phyloP scores from a whole-genome alignment of 1,140 invertebrate genomes.

The Phocides pigmalion region DNA sequence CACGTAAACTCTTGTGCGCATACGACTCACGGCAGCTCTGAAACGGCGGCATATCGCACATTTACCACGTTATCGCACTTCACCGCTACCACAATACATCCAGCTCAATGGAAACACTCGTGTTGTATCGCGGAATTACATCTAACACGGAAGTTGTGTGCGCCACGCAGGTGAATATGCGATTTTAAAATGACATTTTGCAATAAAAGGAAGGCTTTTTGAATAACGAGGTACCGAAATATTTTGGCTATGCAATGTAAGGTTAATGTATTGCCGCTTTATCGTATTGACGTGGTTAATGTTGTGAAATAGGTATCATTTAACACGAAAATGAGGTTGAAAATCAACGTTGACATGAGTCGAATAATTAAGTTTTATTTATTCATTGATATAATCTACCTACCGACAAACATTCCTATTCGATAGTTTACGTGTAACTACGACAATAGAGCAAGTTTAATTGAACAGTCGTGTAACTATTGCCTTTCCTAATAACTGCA shows the following conservation, averaged over 20 bases:
- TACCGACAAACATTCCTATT: background rate
- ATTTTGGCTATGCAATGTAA: background rate
- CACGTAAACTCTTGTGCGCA: conserved; percentile 70
- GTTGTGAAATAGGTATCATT: too few species aligned
- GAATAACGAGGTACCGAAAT: background rate
- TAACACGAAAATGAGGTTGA: background rate
- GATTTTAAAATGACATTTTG: conserved; percentile 21
- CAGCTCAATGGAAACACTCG: conserved; percentile 41
- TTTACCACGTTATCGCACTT: conserved; percentile 64
- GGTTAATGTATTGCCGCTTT: too few species aligned
- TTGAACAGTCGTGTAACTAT: conserved; percentile 13
- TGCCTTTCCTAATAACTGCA: conserved; percentile 13
- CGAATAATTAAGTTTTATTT: background rate
- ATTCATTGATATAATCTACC: background rate
- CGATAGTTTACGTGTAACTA: background rate
- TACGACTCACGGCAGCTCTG: conserved; percentile 56
- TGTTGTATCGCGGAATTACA: conserved; percentile 68
- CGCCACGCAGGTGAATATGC: conserved; percentile 44
- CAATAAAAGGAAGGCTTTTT: background rate
- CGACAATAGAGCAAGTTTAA: conserved; percentile 7
- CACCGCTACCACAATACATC: conserved; percentile 54
- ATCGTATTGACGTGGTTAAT: background rate
- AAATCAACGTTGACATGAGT: background rate
- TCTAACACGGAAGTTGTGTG: conserved; percentile 65
- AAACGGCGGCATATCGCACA: conserved; percentile 68